Evolutionary conservation across 2,113 vertebrate genomes (phyloP).

Genomic region (Calyptommatus sinebrachiatus): DNA sequence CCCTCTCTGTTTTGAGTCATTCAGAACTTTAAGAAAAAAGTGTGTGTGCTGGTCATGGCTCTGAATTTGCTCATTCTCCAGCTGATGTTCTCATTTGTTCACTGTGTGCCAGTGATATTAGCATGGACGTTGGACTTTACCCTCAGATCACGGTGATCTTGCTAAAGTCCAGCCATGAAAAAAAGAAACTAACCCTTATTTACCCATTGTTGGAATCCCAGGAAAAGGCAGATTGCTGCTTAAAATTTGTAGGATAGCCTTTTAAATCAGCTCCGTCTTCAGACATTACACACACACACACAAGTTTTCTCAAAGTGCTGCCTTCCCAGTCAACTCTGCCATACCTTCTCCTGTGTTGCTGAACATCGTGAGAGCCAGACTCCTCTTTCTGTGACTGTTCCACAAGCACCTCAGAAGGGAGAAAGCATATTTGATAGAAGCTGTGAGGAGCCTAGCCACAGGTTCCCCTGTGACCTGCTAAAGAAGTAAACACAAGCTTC

Average conservation of each 20-base stretch:
- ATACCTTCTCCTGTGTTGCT: slow-evolving; percentile 75
- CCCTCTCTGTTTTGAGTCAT: not conserved
- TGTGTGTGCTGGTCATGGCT: not conserved
- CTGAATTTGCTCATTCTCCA: not conserved
- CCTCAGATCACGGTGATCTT: not conserved
- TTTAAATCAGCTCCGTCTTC: not conserved
- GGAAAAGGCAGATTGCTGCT: not conserved
- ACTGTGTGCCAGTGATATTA: not conserved
- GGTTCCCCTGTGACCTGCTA: not conserved
- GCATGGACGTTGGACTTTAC: not conserved
- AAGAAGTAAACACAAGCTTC: slow-evolving; percentile 51
- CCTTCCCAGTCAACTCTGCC: slow-evolving; percentile 7
- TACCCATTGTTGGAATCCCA: not conserved
- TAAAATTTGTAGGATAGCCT: no score
- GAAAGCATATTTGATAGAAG: slow-evolving; percentile 21
- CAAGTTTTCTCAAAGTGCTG: not conserved
- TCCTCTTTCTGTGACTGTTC: slow-evolving; percentile 8
- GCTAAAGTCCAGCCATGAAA: not conserved
- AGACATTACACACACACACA: no score
- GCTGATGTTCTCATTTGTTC: not conserved
- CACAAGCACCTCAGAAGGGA: not conserved
- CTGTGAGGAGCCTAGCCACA: slow-evolving; percentile 35
- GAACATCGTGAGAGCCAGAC: slow-evolving; percentile 57
- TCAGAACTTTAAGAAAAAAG: not conserved
- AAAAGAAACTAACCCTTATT: not conserved